phyloP scores from a whole-genome alignment of 2,888 invertebrate genomes.

The Meiosimyza decipiens region DNA sequence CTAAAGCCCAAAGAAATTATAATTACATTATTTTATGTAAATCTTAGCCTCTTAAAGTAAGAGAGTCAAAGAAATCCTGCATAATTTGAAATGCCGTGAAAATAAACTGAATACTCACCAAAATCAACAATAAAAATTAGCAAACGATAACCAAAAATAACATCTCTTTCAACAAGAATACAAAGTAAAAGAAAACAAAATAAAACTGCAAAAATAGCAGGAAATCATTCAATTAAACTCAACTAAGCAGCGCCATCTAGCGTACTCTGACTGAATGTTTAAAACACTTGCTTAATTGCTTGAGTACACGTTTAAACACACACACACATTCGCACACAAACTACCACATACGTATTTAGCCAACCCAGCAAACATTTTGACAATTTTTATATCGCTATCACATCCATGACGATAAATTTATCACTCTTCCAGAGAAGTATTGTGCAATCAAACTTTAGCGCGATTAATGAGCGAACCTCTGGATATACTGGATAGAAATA shows the following conservation, averaged over 20 bases:
- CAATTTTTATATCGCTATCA: background rate
- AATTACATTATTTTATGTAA: too few species aligned
- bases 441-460: too few species aligned
- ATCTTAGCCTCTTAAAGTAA: background rate
- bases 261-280: constrained; percentile 41
- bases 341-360: background rate
- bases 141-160: too few species aligned
- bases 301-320: constrained; percentile 44
- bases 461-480: too few species aligned
- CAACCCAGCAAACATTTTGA: background rate
- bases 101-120: background rate
- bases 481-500: too few species aligned
- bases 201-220: constrained; percentile 29
- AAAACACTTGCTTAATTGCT: constrained; percentile 53
- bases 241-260: constrained; percentile 31
- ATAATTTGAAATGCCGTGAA: background rate
- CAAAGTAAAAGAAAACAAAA: too few species aligned
- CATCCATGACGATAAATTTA: too few species aligned
- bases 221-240: constrained; percentile 59
- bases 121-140: too few species aligned
- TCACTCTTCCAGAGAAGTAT: too few species aligned
- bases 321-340: background rate
- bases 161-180: too few species aligned
- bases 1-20: too few species aligned
- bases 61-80: background rate